Evolutionary conservation across 2,113 vertebrate genomes (phyloP), one percentile per base, ranked within the genome.

Genomic region (Lasiurus cinereus): DNA sequence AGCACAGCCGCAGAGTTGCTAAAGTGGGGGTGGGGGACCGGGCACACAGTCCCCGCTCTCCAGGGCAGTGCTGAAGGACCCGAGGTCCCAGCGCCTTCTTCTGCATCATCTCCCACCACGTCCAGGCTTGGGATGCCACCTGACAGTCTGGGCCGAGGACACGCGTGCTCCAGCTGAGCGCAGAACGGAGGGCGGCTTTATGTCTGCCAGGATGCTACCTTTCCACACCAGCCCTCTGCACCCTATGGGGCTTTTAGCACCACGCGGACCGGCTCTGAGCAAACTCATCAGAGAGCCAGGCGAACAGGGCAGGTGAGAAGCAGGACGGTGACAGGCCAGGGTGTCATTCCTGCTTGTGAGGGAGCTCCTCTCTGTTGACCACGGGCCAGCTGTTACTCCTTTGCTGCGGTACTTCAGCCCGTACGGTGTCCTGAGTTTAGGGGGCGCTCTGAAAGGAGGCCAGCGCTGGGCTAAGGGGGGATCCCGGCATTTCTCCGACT

Each of bases 221-320:
- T 56, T 48, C 36, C 46, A 87, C n/a, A 36, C 67, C 36, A 59
- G 36, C 39, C 66, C 54, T 74, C 48, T 43, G 69, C 27, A 74
- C 80, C 88, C 88, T 11, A 43, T 31, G 21, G 91, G 95, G 91
- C 70, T 77, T 94, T 92, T 80, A 90, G 52, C 64, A 52, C 80
- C 29, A 88, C 77, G 72, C 88, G 96, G 56, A 84, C 92, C 88
- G 88, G 39, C 46, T 96, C 84, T 59, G 70, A 92, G 87, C 48
- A 66, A 87, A 39, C 56, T 86, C 80, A 24, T 83, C 46, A 79
- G 93, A 84, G 66, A 76, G 39, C 66, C 83, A 90, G 88, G 66
- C 33, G 76, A 52, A 33, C 2, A 72, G 72, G 85, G 48, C 64
- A 70, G 94, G 76, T 76, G 43, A 48, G 72, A 67, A 67, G 6